phyloP scores from a whole-genome alignment of 2,797 vertebrate genomes.

The Lepilemur ruficaudatus region DNA sequence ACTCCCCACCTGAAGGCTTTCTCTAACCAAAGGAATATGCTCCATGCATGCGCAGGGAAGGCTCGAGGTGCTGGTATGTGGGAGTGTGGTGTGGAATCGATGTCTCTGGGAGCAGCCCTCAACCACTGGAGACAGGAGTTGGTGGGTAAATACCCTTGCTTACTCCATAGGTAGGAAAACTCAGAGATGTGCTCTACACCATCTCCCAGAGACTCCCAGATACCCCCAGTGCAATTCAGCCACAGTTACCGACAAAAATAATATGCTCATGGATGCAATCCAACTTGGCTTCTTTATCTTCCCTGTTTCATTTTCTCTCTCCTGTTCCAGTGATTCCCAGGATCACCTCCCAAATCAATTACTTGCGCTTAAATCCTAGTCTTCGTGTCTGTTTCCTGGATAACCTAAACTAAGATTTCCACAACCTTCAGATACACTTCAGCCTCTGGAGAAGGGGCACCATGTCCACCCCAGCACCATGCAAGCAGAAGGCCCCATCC shows the following conservation, averaged over 20 bases:
- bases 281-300: constrained; percentile 4
- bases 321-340: background rate
- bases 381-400: background rate
- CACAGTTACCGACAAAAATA: background rate
- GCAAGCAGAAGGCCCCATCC: background rate
- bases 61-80: background rate
- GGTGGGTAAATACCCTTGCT: background rate
- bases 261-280: background rate
- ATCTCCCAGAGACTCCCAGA: background rate
- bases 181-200: background rate
- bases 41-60: background rate
- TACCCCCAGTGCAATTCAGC: background rate
- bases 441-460: background rate
- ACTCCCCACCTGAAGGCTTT: background rate
- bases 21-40: background rate
- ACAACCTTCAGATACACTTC: background rate
- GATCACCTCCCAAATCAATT: background rate
- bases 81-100: background rate
- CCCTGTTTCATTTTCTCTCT: background rate
- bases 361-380: background rate
- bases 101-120: background rate
- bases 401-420: background rate
- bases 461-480: background rate
- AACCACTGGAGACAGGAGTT: background rate
- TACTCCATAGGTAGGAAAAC: background rate